Conservation (phyloP, 1,140 invertebrate species). For the Drosophila ironensis region DNA sequence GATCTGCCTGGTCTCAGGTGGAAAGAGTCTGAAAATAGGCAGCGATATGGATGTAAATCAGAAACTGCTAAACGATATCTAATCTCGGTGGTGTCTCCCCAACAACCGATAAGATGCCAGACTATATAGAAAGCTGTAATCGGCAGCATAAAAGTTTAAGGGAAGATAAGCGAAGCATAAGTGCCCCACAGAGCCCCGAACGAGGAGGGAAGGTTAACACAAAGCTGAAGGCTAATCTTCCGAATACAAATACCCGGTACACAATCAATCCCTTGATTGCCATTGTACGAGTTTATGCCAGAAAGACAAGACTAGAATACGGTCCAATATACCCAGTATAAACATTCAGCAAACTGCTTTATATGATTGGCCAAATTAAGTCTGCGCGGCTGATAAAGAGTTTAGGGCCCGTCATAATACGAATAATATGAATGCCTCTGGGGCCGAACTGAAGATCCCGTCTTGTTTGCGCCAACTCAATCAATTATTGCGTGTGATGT, state of each 20-base stretch:
- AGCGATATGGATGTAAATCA: conserved; percentile 19
- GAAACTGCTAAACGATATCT: conserved; percentile 32
- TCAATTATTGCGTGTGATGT: conserved; percentile 20
- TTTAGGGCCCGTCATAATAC: conserved; percentile 35
- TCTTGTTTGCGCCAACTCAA: not conserved
- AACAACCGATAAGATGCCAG: conserved; percentile 28
- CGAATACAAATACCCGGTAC: too few relatives aligned
- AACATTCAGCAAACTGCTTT: too few relatives aligned
- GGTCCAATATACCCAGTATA: too few relatives aligned
- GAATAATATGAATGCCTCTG: conserved; percentile 26
- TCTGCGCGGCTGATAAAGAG: conserved; percentile 13
- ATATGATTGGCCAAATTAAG: not conserved
- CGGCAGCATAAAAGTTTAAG: conserved; percentile 34
- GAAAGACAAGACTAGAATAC: too few relatives aligned
- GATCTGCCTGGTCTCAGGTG: conserved; percentile 2
- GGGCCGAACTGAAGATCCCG: not conserved
- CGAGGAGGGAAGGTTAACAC: too few relatives aligned
- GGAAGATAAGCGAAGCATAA: conserved; percentile 21
- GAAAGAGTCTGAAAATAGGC: conserved; percentile 33
- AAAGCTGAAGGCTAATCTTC: conserved; percentile 1
- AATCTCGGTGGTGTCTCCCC: conserved; percentile 2
- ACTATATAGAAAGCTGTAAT: conserved; percentile 17
- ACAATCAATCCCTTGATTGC: too few relatives aligned
- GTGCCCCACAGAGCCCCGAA: not conserved
- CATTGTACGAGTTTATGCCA: too few relatives aligned